phyloP scores from a whole-genome alignment of 2,797 vertebrate genomes.

The Onychomys torridus region DNA sequence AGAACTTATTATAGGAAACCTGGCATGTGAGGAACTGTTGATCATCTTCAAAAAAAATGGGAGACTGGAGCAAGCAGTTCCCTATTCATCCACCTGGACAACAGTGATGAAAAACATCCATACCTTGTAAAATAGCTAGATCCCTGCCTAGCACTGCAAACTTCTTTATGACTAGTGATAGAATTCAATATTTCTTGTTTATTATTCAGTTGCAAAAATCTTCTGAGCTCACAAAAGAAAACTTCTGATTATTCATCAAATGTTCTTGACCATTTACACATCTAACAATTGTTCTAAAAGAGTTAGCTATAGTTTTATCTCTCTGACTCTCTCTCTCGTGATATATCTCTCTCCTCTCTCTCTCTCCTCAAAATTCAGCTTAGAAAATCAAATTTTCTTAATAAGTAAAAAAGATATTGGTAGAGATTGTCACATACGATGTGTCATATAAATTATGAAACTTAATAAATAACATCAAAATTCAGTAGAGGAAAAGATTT shows the following conservation, averaged over 20 bases:
- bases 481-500: constrained; percentile 66
- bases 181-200: background rate
- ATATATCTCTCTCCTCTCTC: background rate
- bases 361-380: constrained; percentile 59
- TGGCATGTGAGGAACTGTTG: background rate
- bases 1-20: constrained; percentile 42
- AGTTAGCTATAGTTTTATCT: background rate
- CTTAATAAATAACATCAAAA: constrained; percentile 79
- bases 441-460: constrained; percentile 70
- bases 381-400: constrained; percentile 73
- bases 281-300: background rate
- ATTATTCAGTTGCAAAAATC: constrained; percentile 23
- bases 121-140: background rate
- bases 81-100: background rate
- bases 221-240: background rate
- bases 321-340: background rate
- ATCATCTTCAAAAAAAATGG: constrained; percentile 13
- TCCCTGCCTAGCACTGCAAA: background rate
- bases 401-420: constrained; percentile 69
- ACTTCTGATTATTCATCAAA: background rate
- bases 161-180: constrained; percentile 1
- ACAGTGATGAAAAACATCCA: background rate
- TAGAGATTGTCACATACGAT: constrained; percentile 64
- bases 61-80: background rate
- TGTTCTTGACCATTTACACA: background rate